Evolutionary conservation across 2,113 vertebrate genomes (phyloP), one percentile per base, ranked within the genome.

Genomic region (Misgurnus mizolepis): DNA sequence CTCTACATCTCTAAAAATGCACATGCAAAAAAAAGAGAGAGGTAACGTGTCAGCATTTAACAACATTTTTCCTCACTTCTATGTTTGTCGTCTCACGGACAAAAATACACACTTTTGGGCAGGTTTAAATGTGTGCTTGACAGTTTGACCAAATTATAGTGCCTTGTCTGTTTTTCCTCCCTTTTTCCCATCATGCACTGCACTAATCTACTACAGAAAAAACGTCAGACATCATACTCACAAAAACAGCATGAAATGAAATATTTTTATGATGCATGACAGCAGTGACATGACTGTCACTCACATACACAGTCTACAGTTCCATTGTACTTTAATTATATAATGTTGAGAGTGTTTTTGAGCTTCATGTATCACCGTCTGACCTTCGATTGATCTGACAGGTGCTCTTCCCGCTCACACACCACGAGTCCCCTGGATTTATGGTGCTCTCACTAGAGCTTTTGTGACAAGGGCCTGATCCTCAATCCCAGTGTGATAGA

Each of bases 351-450:
- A 58, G 65, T 40, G 65, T 78, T n/a, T 70, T 40, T 79, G 65
- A 34, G 66, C 53, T 49, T 34, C 69, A 79, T 80, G 81, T 83
- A 75, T 86, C 82, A 89, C 78, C 43, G 80, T 81, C 5, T 79
- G 82, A 87, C 84, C 86, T 86, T 84, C 70, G 61, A 67, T 47
- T 17, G 67, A 87, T 55, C 49, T 58, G 66, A 58, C 17, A 7
- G 79, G 61, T 41, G 61, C 62, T 56, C 62, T 80, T 22, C 45
- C 58, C 10, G 55, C 67, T 69, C 41, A 11, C 5, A 6, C 12
- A 27, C 34, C 70, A 18, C 15, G 6, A 55, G 40, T 76, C 43
- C 62, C 45, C 41, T 56, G 62, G 62, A 80, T 81, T 81, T 76
- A 81, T 81, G 40, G 53, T 15, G 41, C 71, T 81, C 73, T 75